Conservation (phyloP, 2,113 vertebrate genomes). For the Tympanuchus pallidicinctus region DNA sequence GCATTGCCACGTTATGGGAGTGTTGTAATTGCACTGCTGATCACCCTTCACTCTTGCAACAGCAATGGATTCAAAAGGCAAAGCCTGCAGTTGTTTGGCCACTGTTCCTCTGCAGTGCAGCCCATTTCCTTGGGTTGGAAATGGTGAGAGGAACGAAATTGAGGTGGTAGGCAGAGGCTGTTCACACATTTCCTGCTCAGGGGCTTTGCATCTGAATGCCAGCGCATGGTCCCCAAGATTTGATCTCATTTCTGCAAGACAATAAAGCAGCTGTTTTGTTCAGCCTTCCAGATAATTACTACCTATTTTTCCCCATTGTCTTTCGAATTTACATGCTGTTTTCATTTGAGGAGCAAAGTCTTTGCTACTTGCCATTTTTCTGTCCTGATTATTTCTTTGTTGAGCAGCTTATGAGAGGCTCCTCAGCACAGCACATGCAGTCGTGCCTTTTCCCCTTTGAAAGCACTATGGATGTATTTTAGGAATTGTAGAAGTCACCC, state of each 20-base stretch:
- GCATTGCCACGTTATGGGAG: rapidly evolving
- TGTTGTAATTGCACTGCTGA: background rate
- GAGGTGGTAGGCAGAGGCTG: background rate
- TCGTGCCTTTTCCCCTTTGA: background rate
- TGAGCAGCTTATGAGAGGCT: background rate
- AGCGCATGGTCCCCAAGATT: background rate
- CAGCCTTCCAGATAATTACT: slow-evolving; percentile 44
- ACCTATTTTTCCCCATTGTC: slow-evolving; percentile 14
- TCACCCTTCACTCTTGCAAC: rapidly evolving
- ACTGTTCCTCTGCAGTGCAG: background rate
- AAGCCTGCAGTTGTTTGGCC: background rate
- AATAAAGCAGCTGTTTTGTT: slow-evolving; percentile 58
- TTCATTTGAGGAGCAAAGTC: slow-evolving; percentile 5
- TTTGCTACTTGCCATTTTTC: slow-evolving; percentile 6
- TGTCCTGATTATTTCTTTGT: background rate
- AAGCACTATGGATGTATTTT: background rate
- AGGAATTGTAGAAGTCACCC: background rate
- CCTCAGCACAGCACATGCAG: background rate
- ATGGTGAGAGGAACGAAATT: background rate
- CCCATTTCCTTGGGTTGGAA: background rate
- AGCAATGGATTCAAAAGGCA: background rate
- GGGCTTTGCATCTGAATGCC: background rate
- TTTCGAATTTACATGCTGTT: background rate
- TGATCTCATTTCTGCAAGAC: slow-evolving; percentile 26
- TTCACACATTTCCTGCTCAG: background rate